Evolutionary conservation across 2,797 vertebrate species (phyloP), one percentile per base, ranked within the genome.

Genomic region (Pseudochromis fuscus): DNA sequence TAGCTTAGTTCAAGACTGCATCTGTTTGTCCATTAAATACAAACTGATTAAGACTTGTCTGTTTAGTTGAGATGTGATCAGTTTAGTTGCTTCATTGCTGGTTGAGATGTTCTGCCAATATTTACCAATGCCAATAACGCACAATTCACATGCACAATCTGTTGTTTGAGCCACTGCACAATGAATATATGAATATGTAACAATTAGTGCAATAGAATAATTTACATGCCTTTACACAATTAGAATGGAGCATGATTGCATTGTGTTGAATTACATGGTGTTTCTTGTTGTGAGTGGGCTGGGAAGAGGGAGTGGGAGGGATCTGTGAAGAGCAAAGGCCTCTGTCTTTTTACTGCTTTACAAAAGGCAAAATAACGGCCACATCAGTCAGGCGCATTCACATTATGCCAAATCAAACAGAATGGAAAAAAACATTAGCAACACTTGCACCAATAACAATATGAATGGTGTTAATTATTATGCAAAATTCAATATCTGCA

Each of bases 241-340:
- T 42, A 42, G 38, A 5, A 27, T 6, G 16, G 19, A 16, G 6
- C 5, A 25, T 49, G 45, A 55, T 50, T 64, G 25, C 25, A 57
- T 46, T 65, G 45, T 63, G 30, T 11, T 65, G 49, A 51, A 76
- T 70, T 51, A 44, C 19, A 46, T 7, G 23, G n/a, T 37, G 57
- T 64, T 66, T 24, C 25, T 65, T 57, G 21, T 51, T 46, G 48
- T 24, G 24, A 63, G 61, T 44, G 18, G 50, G 52, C 15, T 31
- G 28, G 11, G 15, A 25, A 30, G 40, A 80, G 25, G 27, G 25
- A 30, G 57, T 75, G 19, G 60, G 50, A 56, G 37, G 24, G 8
- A 52, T 64, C 5, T 48, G 27, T 35, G 27, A 58, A 42, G n/a
- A 33, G 31, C 21, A 23, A 33, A 42, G 28, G 28, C 53, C 7